Base-by-base conservation (phyloP, 2,797 vertebrate genomes). In the Choloepus didactylus region DNA sequence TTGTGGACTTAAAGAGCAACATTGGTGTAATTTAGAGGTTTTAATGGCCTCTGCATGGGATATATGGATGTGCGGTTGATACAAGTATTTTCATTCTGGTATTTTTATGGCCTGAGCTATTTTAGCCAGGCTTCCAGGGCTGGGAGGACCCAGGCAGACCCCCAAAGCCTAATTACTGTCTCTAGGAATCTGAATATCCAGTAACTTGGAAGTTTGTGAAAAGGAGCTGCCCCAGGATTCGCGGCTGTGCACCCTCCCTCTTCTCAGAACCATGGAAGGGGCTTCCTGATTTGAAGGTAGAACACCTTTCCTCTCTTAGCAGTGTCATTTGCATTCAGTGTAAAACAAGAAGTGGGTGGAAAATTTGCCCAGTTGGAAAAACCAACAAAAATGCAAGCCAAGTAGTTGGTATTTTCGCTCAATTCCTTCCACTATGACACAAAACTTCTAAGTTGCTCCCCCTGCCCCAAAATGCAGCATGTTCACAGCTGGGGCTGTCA, bases 321-420 rank as follows among this genome's bases (percentile, higher is more conserved):
- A 66, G 9, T 15, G n/a, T 82, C 31, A 0, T 46, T 46, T 82
- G 9, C 38, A 27, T 46, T 96, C 91, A 60, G 66, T 31, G 77
- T 94, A 92, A 96, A 91, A 89, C n/a, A 51, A 67, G 56, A 97
- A 95, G 66, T 62, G 31, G 66, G 29, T 80, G 96, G 97, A 97
- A 95, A 97, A 35, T 85, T 62, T 93, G 72, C 96, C 79, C 82
- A 62, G 56, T 67, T 89, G 92, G 93, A 64, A 93, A 93, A 95
- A 38, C 2, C 69, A 93, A 86, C 70, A 95, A 93, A 94, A 96
- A 86, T 51, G 38, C 14, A 60, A 94, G 86, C 77, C 64, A 76
- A 92, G 54, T 87, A 86, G 89, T 93, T 95, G 93, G 29, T 97
- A 94, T 96, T 94, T 95, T 96, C 95, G 96, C 88, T 89, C 92